Base-by-base conservation (phyloP, 2,888 invertebrate genomes). In the Cephus rjabovi region DNA sequence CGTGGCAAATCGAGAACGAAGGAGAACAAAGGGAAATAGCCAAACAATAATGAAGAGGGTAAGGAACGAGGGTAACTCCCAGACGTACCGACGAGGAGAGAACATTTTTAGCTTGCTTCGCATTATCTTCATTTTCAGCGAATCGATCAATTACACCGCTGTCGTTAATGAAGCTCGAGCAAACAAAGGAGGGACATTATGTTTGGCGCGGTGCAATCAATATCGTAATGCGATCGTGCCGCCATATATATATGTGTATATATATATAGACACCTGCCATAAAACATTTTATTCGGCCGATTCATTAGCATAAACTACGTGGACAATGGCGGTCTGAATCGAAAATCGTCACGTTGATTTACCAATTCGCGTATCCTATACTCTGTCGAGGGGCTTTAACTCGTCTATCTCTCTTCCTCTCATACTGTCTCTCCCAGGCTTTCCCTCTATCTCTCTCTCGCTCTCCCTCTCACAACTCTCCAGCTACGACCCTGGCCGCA, bases 81-180 rank as follows among this genome's bases (percentile, higher is more conserved):
- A 4, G 56, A 56, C 6, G 56, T 56, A 56, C 2, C 23, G 56
- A 6, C 9, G 56, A 9, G 2, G 56, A 56, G 23, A 15, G 23
- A 1, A 23, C 6, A 6, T 56, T 23, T 56, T 56, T 23, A 56
- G 56, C 9, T 23, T 40, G 40, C 15, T 37, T 31, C 76, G 76
- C 79, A 78, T 79, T 82, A 82, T 86, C 84, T 86, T 81, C 83
- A 86, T 86, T 83, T 79, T 34, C 11, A n/a, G 56, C 68, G 80
- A 79, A 82, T 76, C 85, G 86, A 88, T 88, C 87, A 88, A 88
- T 88, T 88, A 88, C 85, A 33, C 85, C 81, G 81, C 80, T 85
- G 80, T 83, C 84, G 85, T 86, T 87, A 88, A 87, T 84, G 87
- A 87, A 86, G 84, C 84, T 80, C 79, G 83, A 80, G 40, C 83